These are phyloP conservation scores for Pseudopodoces humilis DNA, from an alignment of 2,113 vertebrate genomes.

Conservation along the genomic window DNA sequence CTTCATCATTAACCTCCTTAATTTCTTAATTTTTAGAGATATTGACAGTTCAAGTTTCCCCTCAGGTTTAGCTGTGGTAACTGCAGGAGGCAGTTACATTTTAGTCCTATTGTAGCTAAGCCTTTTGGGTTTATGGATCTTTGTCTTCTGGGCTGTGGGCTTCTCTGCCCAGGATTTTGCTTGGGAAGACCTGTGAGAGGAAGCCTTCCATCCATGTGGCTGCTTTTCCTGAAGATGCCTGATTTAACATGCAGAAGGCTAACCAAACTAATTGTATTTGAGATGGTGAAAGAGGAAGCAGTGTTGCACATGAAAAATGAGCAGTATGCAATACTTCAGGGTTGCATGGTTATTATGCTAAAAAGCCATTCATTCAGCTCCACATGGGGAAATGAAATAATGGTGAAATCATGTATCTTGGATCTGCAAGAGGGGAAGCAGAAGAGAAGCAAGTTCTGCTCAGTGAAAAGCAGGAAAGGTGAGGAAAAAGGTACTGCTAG, in stretches of 20 bases:
- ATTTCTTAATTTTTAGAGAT: not conserved
- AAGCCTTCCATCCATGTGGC: not conserved
- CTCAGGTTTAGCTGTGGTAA: not conserved
- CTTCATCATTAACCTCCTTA: not conserved
- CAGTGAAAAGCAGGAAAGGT: not conserved
- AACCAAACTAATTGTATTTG: not conserved
- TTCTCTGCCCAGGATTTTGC: not conserved
- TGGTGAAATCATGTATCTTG: not conserved
- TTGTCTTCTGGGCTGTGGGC: not conserved
- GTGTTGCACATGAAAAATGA: not conserved
- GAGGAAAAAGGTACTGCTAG: not conserved
- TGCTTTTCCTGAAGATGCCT: not conserved
- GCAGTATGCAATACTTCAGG: not conserved
- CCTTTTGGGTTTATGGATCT: not conserved
- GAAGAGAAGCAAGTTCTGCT: not conserved
- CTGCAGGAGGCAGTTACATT: not conserved
- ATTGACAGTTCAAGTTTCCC: not conserved
- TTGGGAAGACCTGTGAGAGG: not conserved
- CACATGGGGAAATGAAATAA: not conserved
- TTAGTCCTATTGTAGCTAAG: not conserved
- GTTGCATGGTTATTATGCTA: not conserved
- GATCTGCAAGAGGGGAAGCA: not conserved
- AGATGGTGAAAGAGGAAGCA: not conserved
- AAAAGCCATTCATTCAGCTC: not conserved
- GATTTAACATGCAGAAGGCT: not conserved